phyloP scores from a whole-genome alignment of 1,140 invertebrate species.

The Cherax quadricarinatus region DNA sequence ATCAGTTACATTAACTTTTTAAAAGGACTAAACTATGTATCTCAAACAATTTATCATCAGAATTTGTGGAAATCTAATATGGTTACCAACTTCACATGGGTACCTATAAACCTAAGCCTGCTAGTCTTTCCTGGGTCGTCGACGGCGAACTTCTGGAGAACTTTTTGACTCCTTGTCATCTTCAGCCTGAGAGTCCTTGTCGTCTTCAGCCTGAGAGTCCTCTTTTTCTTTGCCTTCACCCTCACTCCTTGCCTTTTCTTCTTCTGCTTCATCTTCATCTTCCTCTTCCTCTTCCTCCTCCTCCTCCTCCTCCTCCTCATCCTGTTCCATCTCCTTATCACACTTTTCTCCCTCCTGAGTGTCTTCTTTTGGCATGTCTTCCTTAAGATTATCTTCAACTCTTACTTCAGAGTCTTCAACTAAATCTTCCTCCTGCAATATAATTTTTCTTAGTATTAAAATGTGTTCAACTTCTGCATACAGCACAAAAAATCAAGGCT shows the following conservation, averaged over 20 bases:
- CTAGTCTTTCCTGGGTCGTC: constrained; percentile 82
- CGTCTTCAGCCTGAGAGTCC: constrained; percentile 60
- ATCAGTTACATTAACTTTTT: background rate
- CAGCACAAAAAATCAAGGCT: background rate
- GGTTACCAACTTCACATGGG: background rate
- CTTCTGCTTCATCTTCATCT: constrained; percentile 42
- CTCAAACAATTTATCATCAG: background rate
- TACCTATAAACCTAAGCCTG: background rate
- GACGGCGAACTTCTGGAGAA: constrained; percentile 79
- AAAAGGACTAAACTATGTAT: background rate
- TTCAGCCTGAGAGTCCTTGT: constrained; percentile 67
- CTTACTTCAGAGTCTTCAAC: constrained; percentile 45
- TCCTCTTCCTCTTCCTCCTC: too few species aligned
- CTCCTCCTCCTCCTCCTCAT: constrained; percentile 70
- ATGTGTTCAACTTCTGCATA: too few species aligned
- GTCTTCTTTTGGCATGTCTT: constrained; percentile 55
- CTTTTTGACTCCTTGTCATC: constrained; percentile 75
- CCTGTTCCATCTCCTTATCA: constrained; percentile 70
- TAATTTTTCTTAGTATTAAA: background rate
- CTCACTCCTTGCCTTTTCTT: constrained; percentile 43
- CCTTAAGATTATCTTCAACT: constrained; percentile 75
- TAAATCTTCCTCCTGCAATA: constrained; percentile 62
- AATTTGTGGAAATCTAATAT: background rate
- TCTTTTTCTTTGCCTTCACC: constrained; percentile 75
- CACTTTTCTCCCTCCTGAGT: constrained; percentile 60